A percentile compares a stretch with the other conserved stretches of the same genome.
These are phyloP conservation scores for Nansenia antarctica DNA, from an alignment of 2,113 vertebrate genomes.

Conservation along the genomic window DNA sequence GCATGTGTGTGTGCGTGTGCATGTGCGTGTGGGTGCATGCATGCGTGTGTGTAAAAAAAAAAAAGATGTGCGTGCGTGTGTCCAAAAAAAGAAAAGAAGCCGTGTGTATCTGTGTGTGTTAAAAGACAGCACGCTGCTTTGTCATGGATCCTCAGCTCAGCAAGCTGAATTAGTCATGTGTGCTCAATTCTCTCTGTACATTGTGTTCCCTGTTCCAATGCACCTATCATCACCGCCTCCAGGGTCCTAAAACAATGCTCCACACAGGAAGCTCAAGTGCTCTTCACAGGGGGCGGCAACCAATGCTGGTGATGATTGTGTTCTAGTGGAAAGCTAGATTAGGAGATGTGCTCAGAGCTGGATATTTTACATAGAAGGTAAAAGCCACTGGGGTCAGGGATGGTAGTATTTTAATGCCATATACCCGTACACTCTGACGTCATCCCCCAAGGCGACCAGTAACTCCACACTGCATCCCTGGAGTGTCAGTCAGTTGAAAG, in stretches of 20 bases:
- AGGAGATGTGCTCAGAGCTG: not conserved
- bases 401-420: too few species aligned
- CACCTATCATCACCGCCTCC: conserved; percentile 24
- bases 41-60: conserved; percentile 1
- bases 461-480: too few species aligned
- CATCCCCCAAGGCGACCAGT: too few species aligned
- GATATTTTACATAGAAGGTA: not conserved
- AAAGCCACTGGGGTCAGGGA: not conserved
- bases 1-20: not conserved
- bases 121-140: conserved; percentile 9
- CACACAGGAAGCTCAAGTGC: not conserved
- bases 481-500: too few species aligned
- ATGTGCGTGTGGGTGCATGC: conserved; percentile 20
- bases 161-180: conserved; percentile 22
- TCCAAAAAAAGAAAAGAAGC: too few species aligned
- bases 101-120: not conserved
- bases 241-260: conserved; percentile 24
- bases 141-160: too few species aligned
- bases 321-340: not conserved
- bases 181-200: conserved; percentile 2
- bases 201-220: conserved; percentile 23
- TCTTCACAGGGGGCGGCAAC: too few species aligned
- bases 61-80: conserved; percentile 5
- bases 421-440: too few species aligned
- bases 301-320: not conserved